Evolutionary conservation across 2,113 vertebrate species (phyloP), one percentile per base, ranked within the genome.

Genomic region (Heterotis niloticus): DNA sequence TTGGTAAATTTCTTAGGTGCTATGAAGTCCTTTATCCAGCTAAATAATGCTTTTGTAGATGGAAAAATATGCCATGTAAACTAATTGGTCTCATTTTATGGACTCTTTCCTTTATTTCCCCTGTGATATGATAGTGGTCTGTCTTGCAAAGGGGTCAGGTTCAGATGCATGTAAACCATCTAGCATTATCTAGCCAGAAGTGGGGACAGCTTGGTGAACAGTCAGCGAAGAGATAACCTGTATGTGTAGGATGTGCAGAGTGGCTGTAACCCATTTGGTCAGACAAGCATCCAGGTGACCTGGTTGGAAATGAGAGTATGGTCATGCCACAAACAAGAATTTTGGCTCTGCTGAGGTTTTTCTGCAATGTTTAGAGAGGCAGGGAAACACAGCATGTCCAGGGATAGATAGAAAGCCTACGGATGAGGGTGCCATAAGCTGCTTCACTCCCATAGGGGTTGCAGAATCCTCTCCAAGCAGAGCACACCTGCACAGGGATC

Each of bases 321-420:
- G 67, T 77, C 64, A 78, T 74, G 77, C 54, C 29, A 75, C 44
- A 59, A 59, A 69, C 81, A 81, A 79, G 29, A 83, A 78, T 83
- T 82, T 80, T 84, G 86, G 80, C 81, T 82, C 80, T 75, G 78
- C 80, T 85, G 80, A 80, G 85, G 72, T 62, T 84, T 81, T 81
- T 24, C 73, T 79, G 70, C 82, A 62, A 75, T 86, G 84, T 83
- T 86, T 85, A 81, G 34, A 83, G 81, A 82, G 77, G 79, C 56
- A 23, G 73, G 52, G 84, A 83, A 85, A 84, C 79, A 77, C 81
- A 84, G 86, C 80, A 69, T 84, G 76, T 67, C 79, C 74, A 66
- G 67, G 78, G 82, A 69, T 80, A 84, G 80, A 83, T 80, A 80
- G 77, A 69, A 59, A 82, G 64, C 64, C 59, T 65, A 71, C 72